Percentiles rank a stretch among this genome's conserved stretches.
Evolutionary conservation across 2,113 vertebrate species (phyloP).

Genomic region (Cettia cetti): DNA sequence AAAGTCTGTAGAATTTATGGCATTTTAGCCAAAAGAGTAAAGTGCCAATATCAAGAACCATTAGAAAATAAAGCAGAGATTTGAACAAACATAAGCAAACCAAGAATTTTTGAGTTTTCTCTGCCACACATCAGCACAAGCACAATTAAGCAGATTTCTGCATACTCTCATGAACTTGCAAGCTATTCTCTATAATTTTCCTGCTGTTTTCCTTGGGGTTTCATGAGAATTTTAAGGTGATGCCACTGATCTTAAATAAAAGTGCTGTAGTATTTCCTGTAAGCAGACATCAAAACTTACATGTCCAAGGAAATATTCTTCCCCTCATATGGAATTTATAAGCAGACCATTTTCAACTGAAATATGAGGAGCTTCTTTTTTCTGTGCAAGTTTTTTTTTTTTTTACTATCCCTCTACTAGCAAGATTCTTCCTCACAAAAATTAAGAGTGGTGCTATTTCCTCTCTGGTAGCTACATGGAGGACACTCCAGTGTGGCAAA

Average conservation of each 20-base stretch:
- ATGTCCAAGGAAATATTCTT: not conserved
- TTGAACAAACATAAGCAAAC: not conserved
- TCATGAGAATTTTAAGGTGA: not conserved
- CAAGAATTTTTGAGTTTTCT: not conserved
- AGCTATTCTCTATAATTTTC: not conserved
- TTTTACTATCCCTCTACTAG: not conserved
- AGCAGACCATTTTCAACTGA: not conserved
- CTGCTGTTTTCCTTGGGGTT: not conserved
- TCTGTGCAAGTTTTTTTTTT: not conserved
- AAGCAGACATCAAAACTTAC: not conserved
- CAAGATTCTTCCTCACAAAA: not conserved
- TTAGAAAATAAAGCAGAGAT: not conserved
- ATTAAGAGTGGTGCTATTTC: not conserved
- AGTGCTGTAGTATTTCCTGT: rapidly evolving
- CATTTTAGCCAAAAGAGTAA: not conserved
- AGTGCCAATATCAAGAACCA: not conserved
- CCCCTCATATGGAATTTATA: not conserved
- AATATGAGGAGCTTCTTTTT: rapidly evolving
- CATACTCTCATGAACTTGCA: not conserved
- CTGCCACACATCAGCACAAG: not conserved
- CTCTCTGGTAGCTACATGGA: not conserved
- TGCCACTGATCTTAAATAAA: not conserved
- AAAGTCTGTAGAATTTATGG: not conserved
- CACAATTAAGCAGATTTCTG: not conserved
- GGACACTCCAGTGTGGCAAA: not conserved